These are phyloP conservation scores for Phoenicopterus ruber DNA, from an alignment of 2,113 vertebrate species.

Conservation along the genomic window DNA sequence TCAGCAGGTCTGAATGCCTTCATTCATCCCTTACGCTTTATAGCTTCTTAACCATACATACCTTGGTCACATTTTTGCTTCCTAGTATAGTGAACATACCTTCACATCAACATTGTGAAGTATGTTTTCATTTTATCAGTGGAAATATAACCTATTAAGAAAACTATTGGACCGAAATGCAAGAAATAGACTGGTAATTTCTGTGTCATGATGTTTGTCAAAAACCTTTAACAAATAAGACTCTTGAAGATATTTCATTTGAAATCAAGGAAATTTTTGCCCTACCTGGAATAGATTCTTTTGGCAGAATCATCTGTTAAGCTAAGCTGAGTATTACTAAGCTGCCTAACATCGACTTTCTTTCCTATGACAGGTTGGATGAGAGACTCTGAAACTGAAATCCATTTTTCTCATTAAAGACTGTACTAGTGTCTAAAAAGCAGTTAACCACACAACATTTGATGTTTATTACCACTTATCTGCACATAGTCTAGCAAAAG, in stretches of 20 bases:
- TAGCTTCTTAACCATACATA: neutral
- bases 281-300: neutral
- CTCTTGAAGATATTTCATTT: neutral
- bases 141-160: neutral
- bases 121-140: constrained; percentile 20
- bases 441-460: neutral
- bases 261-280: neutral
- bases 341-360: neutral
- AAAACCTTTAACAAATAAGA: neutral
- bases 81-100: neutral
- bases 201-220: neutral
- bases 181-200: neutral
- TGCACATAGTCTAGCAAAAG: neutral
- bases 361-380: neutral
- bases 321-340: neutral
- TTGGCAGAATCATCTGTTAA: neutral
- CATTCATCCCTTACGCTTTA: neutral
- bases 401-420: constrained; percentile 23
- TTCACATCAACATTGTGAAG: neutral
- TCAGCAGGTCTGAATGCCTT: neutral
- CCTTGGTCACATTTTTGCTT: neutral
- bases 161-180: neutral
- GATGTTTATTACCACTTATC: neutral
- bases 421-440: neutral
- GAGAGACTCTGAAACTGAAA: neutral